These are phyloP conservation scores for Pelusios castaneus DNA, from an alignment of 2,113 vertebrate species.

Conservation along the genomic window DNA sequence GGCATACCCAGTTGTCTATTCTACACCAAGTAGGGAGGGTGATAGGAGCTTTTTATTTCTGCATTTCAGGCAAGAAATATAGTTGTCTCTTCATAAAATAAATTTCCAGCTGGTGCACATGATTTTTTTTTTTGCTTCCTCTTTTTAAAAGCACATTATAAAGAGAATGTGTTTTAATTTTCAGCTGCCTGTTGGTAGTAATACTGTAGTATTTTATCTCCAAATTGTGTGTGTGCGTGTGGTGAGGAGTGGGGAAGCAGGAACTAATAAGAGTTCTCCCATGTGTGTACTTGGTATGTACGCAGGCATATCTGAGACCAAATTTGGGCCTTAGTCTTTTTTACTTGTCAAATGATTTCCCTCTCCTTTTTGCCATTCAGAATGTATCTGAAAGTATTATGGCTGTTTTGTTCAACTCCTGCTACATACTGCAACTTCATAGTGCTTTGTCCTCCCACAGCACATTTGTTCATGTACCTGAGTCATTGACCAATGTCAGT, in stretches of 20 bases:
- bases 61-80: neutral
- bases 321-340: neutral
- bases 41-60: neutral
- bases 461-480: neutral
- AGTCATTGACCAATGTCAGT: neutral
- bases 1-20: slow-evolving; percentile 1
- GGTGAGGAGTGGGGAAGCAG: neutral
- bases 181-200: neutral
- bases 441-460: neutral
- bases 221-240: neutral
- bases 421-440: fast-evolving
- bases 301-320: neutral
- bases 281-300: neutral
- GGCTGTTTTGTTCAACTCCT: neutral
- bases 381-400: neutral
- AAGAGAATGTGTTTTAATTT: neutral
- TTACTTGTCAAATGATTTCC: neutral
- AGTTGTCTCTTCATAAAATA: neutral
- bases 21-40: neutral
- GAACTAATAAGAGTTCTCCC: neutral
- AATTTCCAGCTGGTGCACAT: neutral
- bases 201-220: neutral
- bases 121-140: neutral
- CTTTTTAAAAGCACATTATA: neutral
- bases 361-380: neutral